phyloP scores from a whole-genome alignment of 2,113 vertebrate genomes.

The Typhlomys cinereus region DNA sequence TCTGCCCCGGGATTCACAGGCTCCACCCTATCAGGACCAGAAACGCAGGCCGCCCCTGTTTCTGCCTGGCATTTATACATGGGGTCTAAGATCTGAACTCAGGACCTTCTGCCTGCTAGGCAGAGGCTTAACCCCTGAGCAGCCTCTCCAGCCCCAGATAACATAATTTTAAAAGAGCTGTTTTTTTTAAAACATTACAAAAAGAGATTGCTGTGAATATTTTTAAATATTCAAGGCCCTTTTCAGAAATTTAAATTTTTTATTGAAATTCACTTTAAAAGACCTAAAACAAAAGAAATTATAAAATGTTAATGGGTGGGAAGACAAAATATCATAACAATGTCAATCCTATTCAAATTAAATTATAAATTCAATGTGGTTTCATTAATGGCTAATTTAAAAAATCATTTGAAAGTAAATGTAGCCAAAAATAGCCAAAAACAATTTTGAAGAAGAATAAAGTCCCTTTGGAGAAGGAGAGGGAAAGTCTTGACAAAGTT shows the following conservation, averaged over 20 bases:
- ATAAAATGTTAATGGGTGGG: conserved; percentile 23
- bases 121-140: too few species aligned
- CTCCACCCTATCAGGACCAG: too few species aligned
- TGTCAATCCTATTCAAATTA: conserved; percentile 22
- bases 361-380: conserved; percentile 33
- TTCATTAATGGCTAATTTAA: conserved; percentile 50
- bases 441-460: conserved; percentile 23
- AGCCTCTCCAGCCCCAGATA: too few species aligned
- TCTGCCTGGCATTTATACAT: too few species aligned
- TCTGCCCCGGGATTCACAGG: too few species aligned
- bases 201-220: neutral
- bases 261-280: conserved; percentile 52
- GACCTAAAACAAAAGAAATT: conserved; percentile 38
- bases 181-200: neutral
- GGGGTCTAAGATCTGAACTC: too few species aligned
- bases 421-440: conserved; percentile 45
- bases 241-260: conserved; percentile 3
- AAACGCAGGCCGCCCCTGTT: too few species aligned
- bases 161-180: neutral
- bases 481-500: conserved; percentile 37
- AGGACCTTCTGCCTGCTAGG: too few species aligned
- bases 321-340: conserved; percentile 48
- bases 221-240: conserved; percentile 32
- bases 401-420: conserved; percentile 54
- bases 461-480: conserved; percentile 3